Base-by-base conservation (phyloP, 2,888 invertebrate genomes). In the Cerastis rubricosa region DNA sequence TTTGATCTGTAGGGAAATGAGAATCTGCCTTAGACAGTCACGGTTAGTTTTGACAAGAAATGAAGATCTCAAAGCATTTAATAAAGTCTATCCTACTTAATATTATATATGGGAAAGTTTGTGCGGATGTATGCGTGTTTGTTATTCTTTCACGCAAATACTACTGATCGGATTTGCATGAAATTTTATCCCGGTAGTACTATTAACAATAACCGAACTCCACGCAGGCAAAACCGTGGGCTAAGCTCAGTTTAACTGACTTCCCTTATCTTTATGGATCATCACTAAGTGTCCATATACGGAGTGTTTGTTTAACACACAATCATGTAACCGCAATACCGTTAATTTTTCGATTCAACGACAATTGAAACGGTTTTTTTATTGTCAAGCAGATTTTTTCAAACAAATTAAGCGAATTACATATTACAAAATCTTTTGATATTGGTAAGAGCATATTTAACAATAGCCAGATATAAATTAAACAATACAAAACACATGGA, bases 1-100 rank as follows among this genome's bases (percentile, higher is more conserved):
- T 64, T 82, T 76, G 47, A 78, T 75, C 54, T 64, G 82, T 19
- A 2, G 40, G 14, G n/a, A 64, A 75, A 54, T 63, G 40, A 63
- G 40, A 45, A 40, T 45, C 19, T 73, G 11, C 17, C 2, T 35
- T 63, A 45, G 40, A 81, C 51, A 54, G 47, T 49, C 19, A 54
- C 12, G 12, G 76, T n/a, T 22, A 61, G 61, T 61, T n/a, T 54
- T 54, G 19, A 29, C 19, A 54, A 75, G 29, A 47, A 40, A 47
- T 74, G n/a, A 29, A 25, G 40, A 29, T n/a, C 45, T 40, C 35
- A 54, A 51, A 74, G 75, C 40, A 45, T 45, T 74, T 61, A 12
- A 43, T 43, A 17, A 29, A 29, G 59, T 47, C 40, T 25, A 25
- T 47, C 25, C 35, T 35, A 35, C 35, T 35, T 35, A 35, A n/a